A percentile compares a stretch with the other conserved stretches of the same genome.
These are phyloP conservation scores for Pseudonaja textilis DNA, from an alignment of 2,113 vertebrate species.

Conservation along the genomic window DNA sequence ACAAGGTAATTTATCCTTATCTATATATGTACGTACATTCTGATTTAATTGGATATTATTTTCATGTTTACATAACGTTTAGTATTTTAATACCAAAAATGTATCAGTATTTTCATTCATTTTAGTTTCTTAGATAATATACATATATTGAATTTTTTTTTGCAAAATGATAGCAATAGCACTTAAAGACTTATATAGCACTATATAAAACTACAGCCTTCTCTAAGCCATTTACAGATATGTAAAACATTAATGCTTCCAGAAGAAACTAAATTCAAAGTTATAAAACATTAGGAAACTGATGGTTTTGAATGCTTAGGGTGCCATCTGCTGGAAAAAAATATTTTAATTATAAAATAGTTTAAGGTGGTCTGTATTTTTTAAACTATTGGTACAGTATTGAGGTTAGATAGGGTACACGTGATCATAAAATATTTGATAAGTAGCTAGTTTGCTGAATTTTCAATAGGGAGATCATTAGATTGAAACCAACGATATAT, in stretches of 20 bases:
- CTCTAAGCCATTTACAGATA: too few relatives aligned
- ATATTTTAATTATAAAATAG: background rate
- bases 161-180: background rate
- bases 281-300: rapidly evolving
- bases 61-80: background rate
- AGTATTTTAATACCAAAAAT: background rate
- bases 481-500: background rate
- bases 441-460: background rate
- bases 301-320: conserved; percentile 16
- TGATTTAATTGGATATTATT: background rate
- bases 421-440: rapidly evolving
- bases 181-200: too few relatives aligned
- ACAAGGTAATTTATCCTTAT: background rate
- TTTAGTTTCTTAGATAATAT: conserved; percentile 2
- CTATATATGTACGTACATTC: background rate
- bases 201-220: too few relatives aligned
- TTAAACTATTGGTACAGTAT: background rate
- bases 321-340: conserved; percentile 65
- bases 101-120: background rate
- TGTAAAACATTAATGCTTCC: background rate
- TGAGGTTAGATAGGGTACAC: background rate
- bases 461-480: rapidly evolving
- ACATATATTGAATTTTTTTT: background rate
- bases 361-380: conserved; percentile 58
- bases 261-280: background rate